A percentile compares a stretch with the other conserved stretches of the same genome.
Conservation (phyloP, 2,888 invertebrate species). For the Meganola albula region DNA sequence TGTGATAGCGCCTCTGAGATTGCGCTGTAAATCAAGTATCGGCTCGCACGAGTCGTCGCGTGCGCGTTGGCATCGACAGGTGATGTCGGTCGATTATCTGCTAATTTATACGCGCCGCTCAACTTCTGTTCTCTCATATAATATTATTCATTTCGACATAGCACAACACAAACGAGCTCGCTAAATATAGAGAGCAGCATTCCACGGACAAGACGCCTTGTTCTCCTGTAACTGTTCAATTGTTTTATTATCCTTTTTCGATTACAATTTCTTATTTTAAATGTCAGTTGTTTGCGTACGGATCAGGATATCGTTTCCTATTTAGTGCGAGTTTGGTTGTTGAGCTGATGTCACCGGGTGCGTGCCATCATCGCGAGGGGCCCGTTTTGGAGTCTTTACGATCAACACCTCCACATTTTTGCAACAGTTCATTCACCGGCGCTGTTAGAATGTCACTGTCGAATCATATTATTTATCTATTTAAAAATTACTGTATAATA, state of each 20-base stretch:
- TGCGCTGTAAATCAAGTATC: slow-evolving; percentile 43
- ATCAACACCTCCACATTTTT: slow-evolving; percentile 69
- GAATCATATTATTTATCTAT: slow-evolving; percentile 51
- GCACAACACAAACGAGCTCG: slow-evolving; percentile 63
- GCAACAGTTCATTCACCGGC: slow-evolving; percentile 67
- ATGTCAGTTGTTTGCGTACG: slow-evolving; percentile 41
- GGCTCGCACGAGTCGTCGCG: slow-evolving; percentile 33
- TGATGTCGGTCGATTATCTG: slow-evolving; percentile 65
- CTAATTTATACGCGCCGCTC: slow-evolving; percentile 66
- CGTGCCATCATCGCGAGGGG: slow-evolving; percentile 55
- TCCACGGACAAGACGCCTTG: slow-evolving; percentile 53
- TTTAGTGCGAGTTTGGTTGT: slow-evolving; percentile 47
- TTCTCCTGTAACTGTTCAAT: slow-evolving; percentile 51
- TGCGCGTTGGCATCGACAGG: slow-evolving; percentile 58
- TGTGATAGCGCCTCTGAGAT: slow-evolving; percentile 36
- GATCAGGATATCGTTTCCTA: slow-evolving; percentile 37
- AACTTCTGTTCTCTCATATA: slow-evolving; percentile 67
- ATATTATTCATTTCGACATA: slow-evolving; percentile 65
- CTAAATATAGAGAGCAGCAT: slow-evolving; percentile 69
- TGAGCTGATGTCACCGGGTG: slow-evolving; percentile 61
- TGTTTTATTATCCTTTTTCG: slow-evolving; percentile 59
- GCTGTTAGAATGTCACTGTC: slow-evolving; percentile 54
- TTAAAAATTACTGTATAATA: too few species aligned
- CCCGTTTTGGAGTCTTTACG: slow-evolving; percentile 70
- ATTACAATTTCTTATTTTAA: slow-evolving; percentile 54